Evolutionary conservation across 2,888 invertebrate genomes (phyloP).

Genomic region (Leptarthrus brevirostris): DNA sequence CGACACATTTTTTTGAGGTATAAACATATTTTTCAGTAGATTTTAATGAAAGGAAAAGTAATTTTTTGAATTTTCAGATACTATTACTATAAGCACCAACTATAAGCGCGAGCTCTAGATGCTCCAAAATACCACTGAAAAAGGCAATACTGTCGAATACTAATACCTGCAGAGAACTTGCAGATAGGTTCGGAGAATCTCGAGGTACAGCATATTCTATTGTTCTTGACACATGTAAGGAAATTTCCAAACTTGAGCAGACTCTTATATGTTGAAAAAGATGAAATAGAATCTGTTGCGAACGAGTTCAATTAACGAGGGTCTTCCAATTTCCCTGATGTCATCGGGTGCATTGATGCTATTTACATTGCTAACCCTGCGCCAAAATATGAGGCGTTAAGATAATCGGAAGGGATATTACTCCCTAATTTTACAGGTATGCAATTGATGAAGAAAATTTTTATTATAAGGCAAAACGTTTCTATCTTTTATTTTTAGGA

Average conservation of each 20-base stretch:
- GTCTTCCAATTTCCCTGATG: neutral
- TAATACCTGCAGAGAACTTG: neutral
- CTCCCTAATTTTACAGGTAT: neutral
- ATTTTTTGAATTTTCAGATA: too few relatives aligned
- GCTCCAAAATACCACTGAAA: too few relatives aligned
- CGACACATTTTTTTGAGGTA: too few relatives aligned
- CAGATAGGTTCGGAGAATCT: neutral
- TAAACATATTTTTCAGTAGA: too few relatives aligned
- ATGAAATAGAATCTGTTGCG: neutral
- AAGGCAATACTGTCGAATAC: neutral
- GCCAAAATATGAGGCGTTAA: neutral
- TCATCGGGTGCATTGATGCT: neutral
- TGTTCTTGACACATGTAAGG: neutral
- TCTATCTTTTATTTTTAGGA: too few relatives aligned
- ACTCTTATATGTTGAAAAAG: neutral
- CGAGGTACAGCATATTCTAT: neutral
- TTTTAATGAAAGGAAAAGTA: too few relatives aligned
- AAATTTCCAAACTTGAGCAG: neutral
- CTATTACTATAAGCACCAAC: too few relatives aligned
- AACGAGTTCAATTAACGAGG: neutral
- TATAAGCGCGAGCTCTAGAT: too few relatives aligned
- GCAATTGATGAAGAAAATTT: too few relatives aligned
- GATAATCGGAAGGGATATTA: neutral
- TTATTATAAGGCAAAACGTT: too few relatives aligned
- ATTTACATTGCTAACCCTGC: neutral